These are phyloP conservation scores for Nesidiocoris tenuis DNA, from an alignment of 2,888 invertebrate genomes.

Conservation along the genomic window DNA sequence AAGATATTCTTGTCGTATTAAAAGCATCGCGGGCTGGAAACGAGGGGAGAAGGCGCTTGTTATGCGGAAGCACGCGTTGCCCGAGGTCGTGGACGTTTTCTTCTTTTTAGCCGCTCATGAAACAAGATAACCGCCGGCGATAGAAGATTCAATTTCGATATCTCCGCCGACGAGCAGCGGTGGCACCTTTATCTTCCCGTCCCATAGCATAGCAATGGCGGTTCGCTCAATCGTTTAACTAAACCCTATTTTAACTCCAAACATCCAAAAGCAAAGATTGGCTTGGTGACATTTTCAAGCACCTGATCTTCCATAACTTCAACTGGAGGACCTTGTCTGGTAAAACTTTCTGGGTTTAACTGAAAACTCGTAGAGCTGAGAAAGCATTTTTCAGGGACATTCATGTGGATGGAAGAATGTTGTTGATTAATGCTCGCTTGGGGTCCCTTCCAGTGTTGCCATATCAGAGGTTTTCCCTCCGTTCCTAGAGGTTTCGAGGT, in stretches of 20 bases:
- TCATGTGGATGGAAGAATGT: no score
- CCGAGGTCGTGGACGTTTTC: not conserved
- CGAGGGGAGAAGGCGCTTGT: constrained; percentile 12
- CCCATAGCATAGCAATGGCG: not conserved
- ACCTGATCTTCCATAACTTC: no score
- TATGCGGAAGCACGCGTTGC: constrained; percentile 31
- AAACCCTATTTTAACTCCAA: not conserved
- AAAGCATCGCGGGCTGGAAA: not conserved
- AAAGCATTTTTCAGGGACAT: no score
- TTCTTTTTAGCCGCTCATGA: not conserved
- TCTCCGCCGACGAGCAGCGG: not conserved
- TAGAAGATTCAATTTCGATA: constrained; percentile 41
- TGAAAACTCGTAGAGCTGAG: no score
- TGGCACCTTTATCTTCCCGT: constrained; percentile 19
- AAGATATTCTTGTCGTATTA: constrained; percentile 20
- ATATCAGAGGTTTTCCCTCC: no score
- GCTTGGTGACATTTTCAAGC: not conserved
- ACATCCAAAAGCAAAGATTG: not conserved
- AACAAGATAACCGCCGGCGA: constrained; percentile 37
- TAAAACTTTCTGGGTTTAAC: no score
- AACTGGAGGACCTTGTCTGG: no score
- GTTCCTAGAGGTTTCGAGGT: no score
- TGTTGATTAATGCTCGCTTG: no score
- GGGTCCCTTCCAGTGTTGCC: no score
- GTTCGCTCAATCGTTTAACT: not conserved